These are phyloP conservation scores for Malurus alboscapulatus DNA, from an alignment of 2,113 vertebrate genomes.

Conservation along the genomic window DNA sequence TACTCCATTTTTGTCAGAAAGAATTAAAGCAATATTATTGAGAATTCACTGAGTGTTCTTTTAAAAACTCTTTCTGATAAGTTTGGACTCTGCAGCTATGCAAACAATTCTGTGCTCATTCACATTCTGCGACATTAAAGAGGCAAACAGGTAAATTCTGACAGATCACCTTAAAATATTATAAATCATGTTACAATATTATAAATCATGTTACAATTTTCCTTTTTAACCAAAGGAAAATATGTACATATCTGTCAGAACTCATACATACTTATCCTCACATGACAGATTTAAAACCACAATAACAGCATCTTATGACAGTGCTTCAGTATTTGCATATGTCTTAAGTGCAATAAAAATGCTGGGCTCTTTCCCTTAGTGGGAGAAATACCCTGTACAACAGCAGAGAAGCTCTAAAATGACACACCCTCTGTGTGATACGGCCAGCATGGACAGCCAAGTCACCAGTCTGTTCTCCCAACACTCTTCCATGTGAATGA, in stretches of 20 bases:
- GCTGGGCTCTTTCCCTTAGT: neutral
- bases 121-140: neutral
- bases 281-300: neutral
- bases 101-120: neutral
- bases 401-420: neutral
- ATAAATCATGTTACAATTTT: neutral
- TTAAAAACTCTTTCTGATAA: neutral
- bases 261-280: neutral
- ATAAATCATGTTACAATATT: neutral
- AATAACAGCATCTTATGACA: neutral
- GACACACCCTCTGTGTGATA: neutral
- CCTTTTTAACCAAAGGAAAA: neutral
- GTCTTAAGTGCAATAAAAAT: neutral
- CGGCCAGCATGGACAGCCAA: neutral
- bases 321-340: neutral
- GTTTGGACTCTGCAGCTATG: neutral
- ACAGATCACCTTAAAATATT: neutral
- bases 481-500: neutral
- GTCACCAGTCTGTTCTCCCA: neutral
- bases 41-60: neutral
- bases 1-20: constrained; percentile 11
- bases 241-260: neutral
- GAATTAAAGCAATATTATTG: neutral
- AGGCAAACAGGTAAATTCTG: neutral
- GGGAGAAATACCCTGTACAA: neutral